Conservation (phyloP, 1,140 invertebrate species). For the Hycleus cichorii region DNA sequence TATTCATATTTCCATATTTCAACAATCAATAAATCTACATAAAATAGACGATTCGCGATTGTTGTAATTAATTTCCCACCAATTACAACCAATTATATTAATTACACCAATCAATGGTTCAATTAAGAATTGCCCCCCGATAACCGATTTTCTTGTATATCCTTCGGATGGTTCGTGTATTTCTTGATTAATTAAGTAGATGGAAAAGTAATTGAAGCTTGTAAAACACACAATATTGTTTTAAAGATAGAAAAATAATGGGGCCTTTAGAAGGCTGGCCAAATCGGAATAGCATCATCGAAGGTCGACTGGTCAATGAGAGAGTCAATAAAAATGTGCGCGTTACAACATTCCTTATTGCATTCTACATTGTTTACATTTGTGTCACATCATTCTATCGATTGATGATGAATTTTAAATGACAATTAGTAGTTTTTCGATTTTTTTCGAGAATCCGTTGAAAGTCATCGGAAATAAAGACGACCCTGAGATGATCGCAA, state of each 20-base stretch:
- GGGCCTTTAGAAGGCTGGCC: slow-evolving; percentile 11
- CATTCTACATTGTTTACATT: no score
- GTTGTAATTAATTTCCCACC: neutral
- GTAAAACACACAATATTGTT: no score
- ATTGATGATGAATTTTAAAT: no score
- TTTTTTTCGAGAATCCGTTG: no score
- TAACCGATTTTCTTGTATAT: neutral
- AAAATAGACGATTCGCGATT: neutral
- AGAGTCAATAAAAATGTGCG: neutral
- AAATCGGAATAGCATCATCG: neutral
- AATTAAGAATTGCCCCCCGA: no score
- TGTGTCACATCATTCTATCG: no score
- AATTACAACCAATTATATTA: neutral
- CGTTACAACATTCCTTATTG: slow-evolving; percentile 5
- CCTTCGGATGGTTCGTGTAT: neutral
- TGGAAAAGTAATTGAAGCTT: neutral
- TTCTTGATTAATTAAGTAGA: neutral
- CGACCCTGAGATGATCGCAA: no score
- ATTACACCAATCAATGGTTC: no score
- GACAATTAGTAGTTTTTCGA: no score
- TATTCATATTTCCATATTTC: no score
- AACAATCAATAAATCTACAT: neutral
- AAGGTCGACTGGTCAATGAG: slow-evolving; percentile 10
- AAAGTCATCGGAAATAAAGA: no score
- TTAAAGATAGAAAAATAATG: neutral